Base-by-base conservation (phyloP, 2,888 invertebrate genomes). In the Deroplatys truncata region DNA sequence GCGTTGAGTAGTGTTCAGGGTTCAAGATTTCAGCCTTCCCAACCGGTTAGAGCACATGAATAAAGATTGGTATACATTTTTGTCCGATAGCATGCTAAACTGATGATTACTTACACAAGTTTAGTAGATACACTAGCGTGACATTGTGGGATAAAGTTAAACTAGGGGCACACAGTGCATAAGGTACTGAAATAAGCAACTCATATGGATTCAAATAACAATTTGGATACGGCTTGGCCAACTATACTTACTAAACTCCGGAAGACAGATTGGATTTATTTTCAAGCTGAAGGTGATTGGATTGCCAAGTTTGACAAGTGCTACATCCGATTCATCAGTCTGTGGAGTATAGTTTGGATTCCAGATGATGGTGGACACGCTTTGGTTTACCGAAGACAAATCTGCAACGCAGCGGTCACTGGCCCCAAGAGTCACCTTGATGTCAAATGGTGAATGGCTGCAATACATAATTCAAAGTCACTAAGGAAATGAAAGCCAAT, bases 181-280 rank as follows among this genome's bases (percentile, higher is more conserved):
- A 35, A 4, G 5, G 35, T 35, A 8, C 8, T 4, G 35, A 35
- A 35, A 35, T 35, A 35, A 35, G 8, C 35, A 35, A 8, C 35
- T 35, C 35, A 35, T 7, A 35, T 35, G 8, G 0, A 35, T 35
- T 35, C 35, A 35, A 8, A 8, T 8, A 0, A 35, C 0, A 7
- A 35, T 35, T 35, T 31, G 5, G 3, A 31, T 4, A 31, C 31
- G 5, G 31, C 31, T 31, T 5, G 35, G 8, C 35, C 8, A 35
- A 35, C 8, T 35, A 16, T 31, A 28, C 87, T 87, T 82, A 87
- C 94, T 94, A 89, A 94, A 93, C 89, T 93, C 92, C 4, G 96
- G 95, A 91, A 96, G 92, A 91, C 95, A 95, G 88, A 96, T 94
- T 0, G 96, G 96, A 1, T 94, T 93, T 85, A 96, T 94, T 49